Base-by-base conservation (phyloP, 2,888 invertebrate genomes). In the Trissonchulus sp. region DNA sequence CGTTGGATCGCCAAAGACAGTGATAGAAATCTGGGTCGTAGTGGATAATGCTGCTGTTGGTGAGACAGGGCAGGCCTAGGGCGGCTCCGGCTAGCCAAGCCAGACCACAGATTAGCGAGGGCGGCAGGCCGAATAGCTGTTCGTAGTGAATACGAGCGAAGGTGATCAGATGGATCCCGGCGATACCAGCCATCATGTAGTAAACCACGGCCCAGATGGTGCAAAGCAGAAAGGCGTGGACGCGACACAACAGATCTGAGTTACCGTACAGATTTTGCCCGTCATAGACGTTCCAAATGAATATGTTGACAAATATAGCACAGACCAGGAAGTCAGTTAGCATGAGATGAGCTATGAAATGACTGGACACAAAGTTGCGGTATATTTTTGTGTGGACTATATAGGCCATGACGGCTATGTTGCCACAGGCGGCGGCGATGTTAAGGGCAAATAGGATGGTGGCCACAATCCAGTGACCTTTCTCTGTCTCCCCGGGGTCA, bases 61-160 rank as follows among this genome's bases (percentile, higher is more conserved):
- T 83, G 36, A 84, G 76, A 74, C 82, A 80, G 1, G 83, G 83
- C 62, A 83, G 80, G 1, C 83, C 80, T 33, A 83, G 78, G 15
- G 81, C 78, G 68, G 80, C 78, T 3, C 81, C 82, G 48, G 83
- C 81, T 31, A 82, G 77, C 83, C 83, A 83, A 2, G 81, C 79
- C 30, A 84, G 79, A 30, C 77, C 76, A 76, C 83, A 83, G 30
- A 62, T 75, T 74, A 80, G 78, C 1, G 76, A 74, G 31, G 83
- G 83, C 3, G 79, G 78, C 1, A 84, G 78, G 28, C 83, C 83
- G 77, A 83, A 83, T 30, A 83, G 78, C 76, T 83, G 83, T 30
- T 84, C 83, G 78, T 83, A 83, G 78, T 83, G 83, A 71, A 83
- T 83, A 3, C 83, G 79, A 2, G 83, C 83, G 75, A 84, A 83